phyloP scores from a whole-genome alignment of 2,113 vertebrate genomes.

The Solea senegalensis region DNA sequence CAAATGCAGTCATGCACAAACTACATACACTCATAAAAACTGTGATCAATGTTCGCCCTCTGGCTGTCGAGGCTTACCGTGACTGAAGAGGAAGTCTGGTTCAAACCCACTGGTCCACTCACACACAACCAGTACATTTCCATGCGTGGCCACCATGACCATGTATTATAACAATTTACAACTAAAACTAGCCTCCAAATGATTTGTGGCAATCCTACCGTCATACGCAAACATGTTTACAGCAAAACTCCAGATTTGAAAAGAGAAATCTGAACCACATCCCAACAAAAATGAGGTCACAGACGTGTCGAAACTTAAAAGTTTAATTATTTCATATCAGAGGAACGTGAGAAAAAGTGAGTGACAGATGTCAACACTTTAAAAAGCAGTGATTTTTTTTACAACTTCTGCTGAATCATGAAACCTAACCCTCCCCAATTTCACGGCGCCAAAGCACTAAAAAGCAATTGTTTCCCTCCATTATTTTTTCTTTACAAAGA shows the following conservation, averaged over 20 bases:
- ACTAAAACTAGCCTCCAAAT: too few species aligned
- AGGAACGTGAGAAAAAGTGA: slow-evolving; percentile 43
- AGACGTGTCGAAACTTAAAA: slow-evolving; percentile 23
- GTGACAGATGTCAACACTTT: slow-evolving; percentile 22
- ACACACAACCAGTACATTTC: slow-evolving; percentile 24
- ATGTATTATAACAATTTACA: not conserved
- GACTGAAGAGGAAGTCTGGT: slow-evolving; percentile 62
- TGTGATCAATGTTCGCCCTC: slow-evolving; percentile 71
- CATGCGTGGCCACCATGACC: too few species aligned
- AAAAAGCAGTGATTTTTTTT: slow-evolving; percentile 53
- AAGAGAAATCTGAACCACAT: not conserved
- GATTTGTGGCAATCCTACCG: too few species aligned
- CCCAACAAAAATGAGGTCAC: not conserved
- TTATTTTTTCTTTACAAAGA: slow-evolving; percentile 44
- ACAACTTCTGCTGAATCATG: slow-evolving; percentile 37
- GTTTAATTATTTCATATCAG: slow-evolving; percentile 63
- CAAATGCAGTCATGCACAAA: slow-evolving; percentile 41
- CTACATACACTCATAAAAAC: slow-evolving; percentile 22
- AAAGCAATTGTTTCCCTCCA: slow-evolving; percentile 33
- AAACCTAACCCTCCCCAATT: slow-evolving; percentile 38
- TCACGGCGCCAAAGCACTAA: slow-evolving; percentile 46
- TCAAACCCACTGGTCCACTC: slow-evolving; percentile 57
- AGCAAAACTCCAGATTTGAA: not conserved
- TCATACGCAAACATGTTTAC: not conserved
- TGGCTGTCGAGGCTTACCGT: slow-evolving; percentile 63